Base-by-base conservation (phyloP, 2,113 vertebrate species). In the Pseudorasbora parva region DNA sequence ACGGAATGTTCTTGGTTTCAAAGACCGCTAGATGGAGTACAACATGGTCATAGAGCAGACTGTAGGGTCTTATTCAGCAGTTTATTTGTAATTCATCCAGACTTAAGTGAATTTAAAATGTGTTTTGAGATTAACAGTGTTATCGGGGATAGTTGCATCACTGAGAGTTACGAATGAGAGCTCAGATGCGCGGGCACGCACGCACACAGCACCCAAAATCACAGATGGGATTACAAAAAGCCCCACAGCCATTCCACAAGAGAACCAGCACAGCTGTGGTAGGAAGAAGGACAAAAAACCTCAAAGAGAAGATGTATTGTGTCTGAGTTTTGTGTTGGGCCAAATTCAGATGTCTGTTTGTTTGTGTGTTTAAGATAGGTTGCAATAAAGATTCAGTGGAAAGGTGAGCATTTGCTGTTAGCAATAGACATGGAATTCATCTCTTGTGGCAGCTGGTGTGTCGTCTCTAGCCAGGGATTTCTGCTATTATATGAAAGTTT, bases 231-330 rank as follows among this genome's bases (percentile, higher is more conserved):
- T 47, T 49, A 27, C 62, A 82, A 23, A 86, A 43, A 82, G 25
- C 8, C 71, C n/a, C 17, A 23, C 47, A 82, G 21, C 64, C 37
- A 84, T 81, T 54, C 87, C 89, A 45, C 17, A 66, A 68, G 60
- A 76, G 66, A 81, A 51, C 73, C 72, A 73, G 75, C 90, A 86
- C 93, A 93, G 92, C 92, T 94, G 93, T 86, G 89, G 79, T 79
- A 74, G 82, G 86, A 89, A 75, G 0, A 5, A 37, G 1, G 14
- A 47, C 1, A 69, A 87, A 89, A 57, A 57, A 5, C 4, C 49
- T 45, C 41, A 43, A 51, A 57, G 57, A 57, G 75, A 60, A n/a
- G 76, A 73, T 82, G 75, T 73, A 57, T 79, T 41, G 25, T 83
- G 72, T 72, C 4, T 56, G 10, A 60, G 21, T 51, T 17, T 66